Percentiles rank a stretch among this genome's conserved stretches.
phyloP scores from a whole-genome alignment of 30 jellyfish, hydroid and myxozoan genomes.

The Aurelia sp. region DNA sequence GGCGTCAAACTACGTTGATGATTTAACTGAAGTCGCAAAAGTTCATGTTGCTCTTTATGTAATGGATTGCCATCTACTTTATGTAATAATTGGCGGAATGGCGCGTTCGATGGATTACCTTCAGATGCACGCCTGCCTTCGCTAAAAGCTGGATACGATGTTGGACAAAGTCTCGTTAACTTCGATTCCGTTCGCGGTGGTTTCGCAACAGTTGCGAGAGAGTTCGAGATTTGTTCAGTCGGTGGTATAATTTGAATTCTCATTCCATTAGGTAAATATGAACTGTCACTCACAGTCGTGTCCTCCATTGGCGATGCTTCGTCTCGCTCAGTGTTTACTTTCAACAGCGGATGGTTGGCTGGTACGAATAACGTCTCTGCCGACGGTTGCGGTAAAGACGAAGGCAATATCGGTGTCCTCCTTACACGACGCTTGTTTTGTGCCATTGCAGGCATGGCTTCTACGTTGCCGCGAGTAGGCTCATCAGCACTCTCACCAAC shows the following conservation, averaged over 20 bases:
- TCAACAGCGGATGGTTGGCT: constrained; percentile 94
- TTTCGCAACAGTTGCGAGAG: constrained; percentile 61
- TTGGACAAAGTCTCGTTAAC: constrained; percentile 60
- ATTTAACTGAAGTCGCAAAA: constrained; percentile 66
- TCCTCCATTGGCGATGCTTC: constrained; percentile 50
- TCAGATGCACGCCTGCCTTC: constrained; percentile 99
- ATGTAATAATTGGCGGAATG: constrained; percentile 87
- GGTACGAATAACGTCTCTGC: constrained; percentile 94
- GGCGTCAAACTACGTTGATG: constrained; percentile 92
- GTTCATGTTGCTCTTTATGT: constrained; percentile 81
- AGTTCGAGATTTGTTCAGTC: constrained; percentile 83
- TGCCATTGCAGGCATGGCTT: constrained; percentile 46
- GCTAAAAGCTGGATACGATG: constrained; percentile 73
- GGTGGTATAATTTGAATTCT: constrained; percentile 96
- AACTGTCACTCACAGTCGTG: constrained; percentile 47
- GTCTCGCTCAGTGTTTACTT: constrained; percentile 48
- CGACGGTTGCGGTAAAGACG: constrained; percentile 59
- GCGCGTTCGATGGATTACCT: constrained; percentile 94
- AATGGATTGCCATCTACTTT: constrained; percentile 80
- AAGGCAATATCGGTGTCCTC: constrained; percentile 82
- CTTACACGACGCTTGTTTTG: constrained; percentile 83
- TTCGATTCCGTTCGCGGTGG: constrained; percentile 58
- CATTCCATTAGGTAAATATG: constrained; percentile 77
- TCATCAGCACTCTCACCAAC: constrained; percentile 79
- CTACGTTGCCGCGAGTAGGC: constrained; percentile 37